Evolutionary conservation across 2,888 invertebrate genomes (phyloP).

Genomic region (Idaea straminata): DNA sequence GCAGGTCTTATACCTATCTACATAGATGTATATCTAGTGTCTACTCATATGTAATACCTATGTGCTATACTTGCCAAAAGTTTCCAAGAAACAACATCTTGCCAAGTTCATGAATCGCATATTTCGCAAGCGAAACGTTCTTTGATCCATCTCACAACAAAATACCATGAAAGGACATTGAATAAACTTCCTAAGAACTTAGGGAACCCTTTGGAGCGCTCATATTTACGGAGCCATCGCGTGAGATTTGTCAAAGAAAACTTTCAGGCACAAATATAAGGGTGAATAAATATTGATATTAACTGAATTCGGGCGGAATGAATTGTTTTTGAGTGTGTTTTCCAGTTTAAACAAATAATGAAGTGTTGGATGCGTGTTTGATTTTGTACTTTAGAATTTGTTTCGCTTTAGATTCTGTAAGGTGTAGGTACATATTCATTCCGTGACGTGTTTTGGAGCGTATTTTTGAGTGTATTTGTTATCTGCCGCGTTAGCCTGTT

Average conservation of each 20-base stretch:
- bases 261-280: slow-evolving; percentile 45
- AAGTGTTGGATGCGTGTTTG: slow-evolving; percentile 9
- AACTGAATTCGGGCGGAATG: slow-evolving; percentile 18
- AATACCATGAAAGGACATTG: slow-evolving; percentile 35
- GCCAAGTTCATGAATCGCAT: slow-evolving; percentile 1
- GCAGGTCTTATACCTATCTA: too few species aligned
- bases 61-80: not conserved
- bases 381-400: slow-evolving; percentile 1
- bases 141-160: slow-evolving; percentile 22
- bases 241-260: slow-evolving; percentile 63
- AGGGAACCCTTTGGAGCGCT: slow-evolving; percentile 41
- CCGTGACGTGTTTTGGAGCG: too few species aligned
- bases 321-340: slow-evolving; percentile 33
- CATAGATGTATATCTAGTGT: too few species aligned
- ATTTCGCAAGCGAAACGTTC: slow-evolving; percentile 17
- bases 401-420: not conserved
- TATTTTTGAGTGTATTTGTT: too few species aligned
- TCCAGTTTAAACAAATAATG: slow-evolving; percentile 20
- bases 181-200: slow-evolving; percentile 41
- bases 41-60: too few species aligned
- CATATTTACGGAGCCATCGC: slow-evolving; percentile 51
- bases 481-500: too few species aligned
- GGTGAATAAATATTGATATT: slow-evolving; percentile 32
- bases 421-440: not conserved
- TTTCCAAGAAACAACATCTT: not conserved